Evolutionary conservation across 92 coral and sea anemone species (phyloP), one percentile per base, ranked within the genome.

Genomic region (Phenganax subtilis): DNA sequence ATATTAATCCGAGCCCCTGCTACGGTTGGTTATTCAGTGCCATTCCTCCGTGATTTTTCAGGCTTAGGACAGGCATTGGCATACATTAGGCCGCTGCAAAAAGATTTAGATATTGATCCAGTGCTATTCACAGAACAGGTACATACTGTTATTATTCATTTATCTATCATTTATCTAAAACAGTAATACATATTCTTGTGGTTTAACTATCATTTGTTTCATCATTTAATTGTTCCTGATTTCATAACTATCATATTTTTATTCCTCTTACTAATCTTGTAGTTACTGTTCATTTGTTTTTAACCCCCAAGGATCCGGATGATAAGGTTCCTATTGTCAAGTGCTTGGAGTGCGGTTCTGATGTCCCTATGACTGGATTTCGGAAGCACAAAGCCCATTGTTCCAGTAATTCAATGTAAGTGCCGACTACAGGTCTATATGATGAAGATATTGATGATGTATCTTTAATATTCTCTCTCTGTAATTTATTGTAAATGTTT

Each of bases 21-120:
- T 51, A 59, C 51, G 3, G 8, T 0, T 4, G 89, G 89, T 6
- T 87, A 87, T 82, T 56, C 82, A 60, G 89, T 86, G 12, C 89
- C 87, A n/a, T 87, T 83, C 73, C 77, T 87, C 54, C 54, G 85
- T 59, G 87, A 87, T 80, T 47, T 52, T 53, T 80, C 89, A 59
- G 85, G 85, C 17, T 75, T 87, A 62, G 89, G 85, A 7, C 89
- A 83, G 86, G 87, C 89, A 54, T 17, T 87, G 66, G 81, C 85
- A 55, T 87, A 76, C 52, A 28, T 83, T 65, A 67, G 86, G 27
- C 89, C 87, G 27, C 75, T 79, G 25, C 87, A 87, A 75, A 79
- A 75, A 83, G 75, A 87, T 72, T 72, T 83, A n/a, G 89, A 84
- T 31, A 11, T 37, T 37, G 47, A 37, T 37, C 47, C 47, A 37